A percentile compares a stretch with the other conserved stretches of the same genome.
phyloP scores from a whole-genome alignment of 1,140 invertebrate species.

The Zaprionus nigranus region DNA sequence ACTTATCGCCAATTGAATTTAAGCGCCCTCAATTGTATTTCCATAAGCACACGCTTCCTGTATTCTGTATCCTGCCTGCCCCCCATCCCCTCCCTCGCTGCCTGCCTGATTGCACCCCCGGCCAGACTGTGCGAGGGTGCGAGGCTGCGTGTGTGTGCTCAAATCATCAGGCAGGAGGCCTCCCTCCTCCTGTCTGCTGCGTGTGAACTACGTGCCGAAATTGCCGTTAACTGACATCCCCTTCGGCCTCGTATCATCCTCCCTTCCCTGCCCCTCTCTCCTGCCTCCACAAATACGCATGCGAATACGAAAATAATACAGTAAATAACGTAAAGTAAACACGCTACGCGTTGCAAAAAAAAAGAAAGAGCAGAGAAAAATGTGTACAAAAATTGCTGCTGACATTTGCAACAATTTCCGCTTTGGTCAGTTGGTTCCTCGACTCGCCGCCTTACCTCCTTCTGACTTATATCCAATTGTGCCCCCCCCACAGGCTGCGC shows the following conservation, averaged over 20 bases:
- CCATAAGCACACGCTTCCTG: slow-evolving; percentile 49
- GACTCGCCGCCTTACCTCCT: background rate
- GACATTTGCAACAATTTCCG: slow-evolving; percentile 82
- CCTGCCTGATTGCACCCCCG: slow-evolving; percentile 25
- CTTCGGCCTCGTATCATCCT: background rate
- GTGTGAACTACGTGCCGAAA: slow-evolving; percentile 58
- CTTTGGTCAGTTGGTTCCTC: slow-evolving; percentile 60
- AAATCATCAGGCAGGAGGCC: slow-evolving; percentile 48
- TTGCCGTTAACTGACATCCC: slow-evolving; percentile 50
- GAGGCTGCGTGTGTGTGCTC: slow-evolving; percentile 15
- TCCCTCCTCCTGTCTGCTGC: slow-evolving; percentile 10
- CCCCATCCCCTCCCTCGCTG: background rate
- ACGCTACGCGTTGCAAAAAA: slow-evolving; percentile 43
- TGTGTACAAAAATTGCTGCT: slow-evolving; percentile 59
- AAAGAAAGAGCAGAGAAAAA: background rate
- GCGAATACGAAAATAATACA: slow-evolving; percentile 50
- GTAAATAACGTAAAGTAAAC: slow-evolving; percentile 67
- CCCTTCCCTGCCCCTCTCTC: background rate
- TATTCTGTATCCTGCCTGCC: slow-evolving; percentile 31
- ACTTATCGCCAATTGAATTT: slow-evolving; percentile 50
- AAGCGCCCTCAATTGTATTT: slow-evolving; percentile 47
- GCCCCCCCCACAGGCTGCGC: background rate
- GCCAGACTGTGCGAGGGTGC: slow-evolving; percentile 1
- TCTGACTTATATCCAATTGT: background rate
- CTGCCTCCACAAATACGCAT: slow-evolving; percentile 3